A percentile compares a stretch with the other conserved stretches of the same genome.
These are phyloP conservation scores for Neodon shergylaensis DNA, from an alignment of 2,113 vertebrate species.

Conservation along the genomic window DNA sequence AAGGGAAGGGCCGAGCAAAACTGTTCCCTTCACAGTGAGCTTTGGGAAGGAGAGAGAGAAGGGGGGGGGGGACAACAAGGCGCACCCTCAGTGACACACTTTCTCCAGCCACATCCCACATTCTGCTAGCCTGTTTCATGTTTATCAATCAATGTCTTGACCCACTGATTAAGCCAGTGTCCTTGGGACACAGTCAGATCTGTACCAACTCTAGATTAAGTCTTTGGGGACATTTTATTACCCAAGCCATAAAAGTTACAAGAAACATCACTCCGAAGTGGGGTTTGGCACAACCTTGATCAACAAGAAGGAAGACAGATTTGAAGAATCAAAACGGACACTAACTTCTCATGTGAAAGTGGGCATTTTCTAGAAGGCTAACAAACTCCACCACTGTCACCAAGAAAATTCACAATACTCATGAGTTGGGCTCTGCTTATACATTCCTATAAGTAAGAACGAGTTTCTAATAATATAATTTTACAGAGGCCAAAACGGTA, in stretches of 20 bases:
- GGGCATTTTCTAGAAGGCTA: not conserved
- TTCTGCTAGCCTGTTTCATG: too few relatives aligned
- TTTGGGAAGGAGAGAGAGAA: not conserved
- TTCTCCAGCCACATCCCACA: not conserved
- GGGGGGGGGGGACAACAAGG: not conserved
- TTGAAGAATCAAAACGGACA: not conserved
- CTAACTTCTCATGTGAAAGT: not conserved
- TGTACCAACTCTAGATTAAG: not conserved
- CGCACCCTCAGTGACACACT: not conserved
- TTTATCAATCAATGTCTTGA: not conserved
- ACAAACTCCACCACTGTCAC: not conserved
- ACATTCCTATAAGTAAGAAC: not conserved
- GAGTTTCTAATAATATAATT: not conserved
- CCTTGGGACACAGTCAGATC: not conserved
- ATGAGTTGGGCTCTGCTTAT: not conserved
- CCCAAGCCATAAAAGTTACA: not conserved
- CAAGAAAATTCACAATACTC: not conserved
- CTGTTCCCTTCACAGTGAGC: not conserved
- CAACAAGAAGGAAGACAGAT: not conserved
- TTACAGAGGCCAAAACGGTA: not conserved
- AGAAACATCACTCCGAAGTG: not conserved
- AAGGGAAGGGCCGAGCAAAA: not conserved
- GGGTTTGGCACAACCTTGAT: not conserved
- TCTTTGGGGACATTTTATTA: not conserved
- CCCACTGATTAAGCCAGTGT: too few relatives aligned